Conservation (phyloP, 2,113 vertebrate species). For the Grallaria varia region DNA sequence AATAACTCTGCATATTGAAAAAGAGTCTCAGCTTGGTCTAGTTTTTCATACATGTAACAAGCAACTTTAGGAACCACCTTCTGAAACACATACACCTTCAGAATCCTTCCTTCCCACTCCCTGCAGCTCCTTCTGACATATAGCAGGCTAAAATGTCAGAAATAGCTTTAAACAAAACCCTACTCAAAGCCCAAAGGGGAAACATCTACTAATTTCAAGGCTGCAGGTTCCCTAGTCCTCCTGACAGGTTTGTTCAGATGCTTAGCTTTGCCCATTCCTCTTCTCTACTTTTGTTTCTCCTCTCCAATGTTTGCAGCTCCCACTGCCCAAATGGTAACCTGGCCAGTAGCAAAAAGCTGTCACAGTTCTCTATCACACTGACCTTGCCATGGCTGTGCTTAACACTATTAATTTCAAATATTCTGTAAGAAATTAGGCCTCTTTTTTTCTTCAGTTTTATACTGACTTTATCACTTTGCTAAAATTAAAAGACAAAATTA, state of each 20-base stretch:
- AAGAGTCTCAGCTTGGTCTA: not conserved
- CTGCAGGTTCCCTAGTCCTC: not conserved
- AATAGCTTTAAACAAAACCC: not conserved
- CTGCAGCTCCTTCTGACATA: not conserved
- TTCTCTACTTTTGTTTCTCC: not conserved
- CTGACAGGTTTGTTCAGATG: not conserved
- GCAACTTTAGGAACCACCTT: constrained; percentile 27
- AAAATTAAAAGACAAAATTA: not conserved
- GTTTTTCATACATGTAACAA: not conserved
- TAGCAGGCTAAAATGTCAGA: not conserved
- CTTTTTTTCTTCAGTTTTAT: not conserved
- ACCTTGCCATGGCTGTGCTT: not conserved
- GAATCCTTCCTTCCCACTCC: constrained; percentile 2
- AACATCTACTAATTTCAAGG: not conserved
- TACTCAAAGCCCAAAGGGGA: not conserved
- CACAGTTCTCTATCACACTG: not conserved
- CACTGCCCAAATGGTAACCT: not conserved
- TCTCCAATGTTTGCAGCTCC: not conserved
- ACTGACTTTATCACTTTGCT: not conserved
- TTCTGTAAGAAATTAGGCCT: not conserved
- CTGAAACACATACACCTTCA: constrained; percentile 7
- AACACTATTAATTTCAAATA: not conserved
- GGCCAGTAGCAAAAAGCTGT: not conserved
- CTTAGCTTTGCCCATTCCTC: not conserved
- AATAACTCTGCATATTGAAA: not conserved